These are phyloP conservation scores for Crematogaster levior DNA, from an alignment of 2,888 invertebrate genomes.

Conservation along the genomic window DNA sequence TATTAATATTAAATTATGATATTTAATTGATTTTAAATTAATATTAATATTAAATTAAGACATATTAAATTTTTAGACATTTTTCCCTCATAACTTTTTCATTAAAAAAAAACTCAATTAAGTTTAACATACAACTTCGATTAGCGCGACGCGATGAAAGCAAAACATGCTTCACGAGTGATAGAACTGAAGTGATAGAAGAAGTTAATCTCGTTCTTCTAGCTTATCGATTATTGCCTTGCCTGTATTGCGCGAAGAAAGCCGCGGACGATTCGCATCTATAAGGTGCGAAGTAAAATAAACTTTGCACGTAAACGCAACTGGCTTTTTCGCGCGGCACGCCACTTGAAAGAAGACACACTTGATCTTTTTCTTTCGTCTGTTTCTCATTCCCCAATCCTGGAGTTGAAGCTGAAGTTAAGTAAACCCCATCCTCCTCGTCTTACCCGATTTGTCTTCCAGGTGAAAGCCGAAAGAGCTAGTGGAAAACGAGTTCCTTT, in stretches of 20 bases:
- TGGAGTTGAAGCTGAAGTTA: conserved; percentile 22
- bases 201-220: conserved; percentile 36
- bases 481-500: conserved; percentile 54
- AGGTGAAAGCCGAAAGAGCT: conserved; percentile 40
- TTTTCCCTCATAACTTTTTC: not conserved
- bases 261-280: conserved; percentile 5
- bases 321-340: conserved; percentile 38
- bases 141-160: conserved; percentile 10
- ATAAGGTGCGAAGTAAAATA: conserved; percentile 27
- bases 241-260: conserved; percentile 12
- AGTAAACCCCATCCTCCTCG: not conserved
- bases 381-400: conserved; percentile 22
- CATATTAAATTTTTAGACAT: not conserved
- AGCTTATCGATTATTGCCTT: conserved; percentile 18
- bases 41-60: too few species aligned
- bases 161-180: not conserved
- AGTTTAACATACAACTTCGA: not conserved
- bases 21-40: too few species aligned
- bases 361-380: not conserved
- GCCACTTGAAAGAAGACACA: not conserved
- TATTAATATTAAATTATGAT: too few species aligned
- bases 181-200: not conserved
- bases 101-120: too few species aligned
- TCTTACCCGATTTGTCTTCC: conserved; percentile 31
- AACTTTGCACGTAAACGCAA: conserved; percentile 54